phyloP scores from a whole-genome alignment of 1,140 invertebrate genomes.

The Hycleus phaleratus region DNA sequence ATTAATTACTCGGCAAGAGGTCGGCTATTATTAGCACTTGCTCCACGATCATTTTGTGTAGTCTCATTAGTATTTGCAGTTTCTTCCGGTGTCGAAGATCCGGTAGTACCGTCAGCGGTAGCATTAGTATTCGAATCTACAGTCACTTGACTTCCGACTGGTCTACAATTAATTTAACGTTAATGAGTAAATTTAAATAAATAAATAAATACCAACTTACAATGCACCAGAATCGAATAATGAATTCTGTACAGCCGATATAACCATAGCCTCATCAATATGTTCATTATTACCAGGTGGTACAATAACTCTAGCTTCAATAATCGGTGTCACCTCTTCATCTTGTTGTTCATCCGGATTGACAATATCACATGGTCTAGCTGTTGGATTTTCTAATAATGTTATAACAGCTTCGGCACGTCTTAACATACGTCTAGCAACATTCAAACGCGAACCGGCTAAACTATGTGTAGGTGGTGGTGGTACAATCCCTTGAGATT shows the following conservation, averaged over 20 bases:
- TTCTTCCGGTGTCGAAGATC: constrained; percentile 25
- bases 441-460: constrained; percentile 41
- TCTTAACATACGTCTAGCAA: constrained; percentile 39
- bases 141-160: background rate
- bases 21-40: background rate
- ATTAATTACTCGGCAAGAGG: constrained; percentile 1
- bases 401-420: constrained; percentile 32
- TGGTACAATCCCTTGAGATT: constrained; percentile 43
- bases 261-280: constrained; percentile 26
- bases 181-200: background rate
- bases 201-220: constrained; percentile 22
- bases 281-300: constrained; percentile 27
- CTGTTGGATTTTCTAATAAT: constrained; percentile 33
- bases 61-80: background rate
- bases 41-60: background rate
- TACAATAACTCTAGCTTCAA: constrained; percentile 39
- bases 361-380: constrained; percentile 7
- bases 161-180: constrained; percentile 1
- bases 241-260: constrained; percentile 30
- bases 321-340: constrained; percentile 38
- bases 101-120: background rate
- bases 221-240: constrained; percentile 23
- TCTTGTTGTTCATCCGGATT: constrained; percentile 33
- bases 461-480: constrained; percentile 41
- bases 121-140: background rate